A percentile compares a stretch with the other conserved stretches of the same genome.
phyloP scores from a whole-genome alignment of 2,888 invertebrate species.

The Endotricha flammealis region DNA sequence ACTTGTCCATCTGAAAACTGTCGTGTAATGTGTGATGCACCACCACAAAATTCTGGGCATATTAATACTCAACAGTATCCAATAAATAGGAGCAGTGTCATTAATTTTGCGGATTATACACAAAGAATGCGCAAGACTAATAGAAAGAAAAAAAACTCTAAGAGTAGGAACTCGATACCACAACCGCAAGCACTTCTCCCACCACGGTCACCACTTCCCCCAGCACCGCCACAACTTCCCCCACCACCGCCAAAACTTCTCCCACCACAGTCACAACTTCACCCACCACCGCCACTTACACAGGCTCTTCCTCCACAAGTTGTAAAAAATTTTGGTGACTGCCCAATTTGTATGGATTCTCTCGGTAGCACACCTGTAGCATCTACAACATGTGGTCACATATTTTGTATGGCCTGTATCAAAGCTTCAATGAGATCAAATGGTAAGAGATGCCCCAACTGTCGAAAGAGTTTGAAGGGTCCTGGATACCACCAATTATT shows the following conservation, averaged over 20 bases:
- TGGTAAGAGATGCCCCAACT: conserved; percentile 46
- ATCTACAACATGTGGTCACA: conserved; percentile 51
- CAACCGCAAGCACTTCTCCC: neutral
- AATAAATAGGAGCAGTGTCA: too few relatives aligned
- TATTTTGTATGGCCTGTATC: conserved; percentile 48
- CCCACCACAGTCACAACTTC: neutral
- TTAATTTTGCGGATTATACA: too few relatives aligned
- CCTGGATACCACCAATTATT: conserved; percentile 42
- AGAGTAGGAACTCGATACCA: too few relatives aligned
- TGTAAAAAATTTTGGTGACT: conserved; percentile 32
- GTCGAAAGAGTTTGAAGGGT: conserved; percentile 37
- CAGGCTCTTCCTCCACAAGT: neutral
- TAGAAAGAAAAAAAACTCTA: too few relatives aligned
- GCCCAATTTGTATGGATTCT: conserved; percentile 50
- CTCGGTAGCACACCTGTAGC: conserved; percentile 31
- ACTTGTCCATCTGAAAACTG: too few relatives aligned
- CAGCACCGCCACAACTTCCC: neutral
- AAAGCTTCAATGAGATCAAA: conserved; percentile 28
- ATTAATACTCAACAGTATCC: too few relatives aligned
- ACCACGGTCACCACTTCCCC: too few relatives aligned
- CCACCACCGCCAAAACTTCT: neutral
- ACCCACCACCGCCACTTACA: neutral
- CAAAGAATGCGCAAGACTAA: too few relatives aligned
- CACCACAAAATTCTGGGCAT: too few relatives aligned
- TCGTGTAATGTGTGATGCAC: too few relatives aligned